Evolutionary conservation across 35 echinoderm and acorn worm genomes (phyloP), one percentile per base, ranked within the genome.

Genomic region (Holothuria glaberrima): DNA sequence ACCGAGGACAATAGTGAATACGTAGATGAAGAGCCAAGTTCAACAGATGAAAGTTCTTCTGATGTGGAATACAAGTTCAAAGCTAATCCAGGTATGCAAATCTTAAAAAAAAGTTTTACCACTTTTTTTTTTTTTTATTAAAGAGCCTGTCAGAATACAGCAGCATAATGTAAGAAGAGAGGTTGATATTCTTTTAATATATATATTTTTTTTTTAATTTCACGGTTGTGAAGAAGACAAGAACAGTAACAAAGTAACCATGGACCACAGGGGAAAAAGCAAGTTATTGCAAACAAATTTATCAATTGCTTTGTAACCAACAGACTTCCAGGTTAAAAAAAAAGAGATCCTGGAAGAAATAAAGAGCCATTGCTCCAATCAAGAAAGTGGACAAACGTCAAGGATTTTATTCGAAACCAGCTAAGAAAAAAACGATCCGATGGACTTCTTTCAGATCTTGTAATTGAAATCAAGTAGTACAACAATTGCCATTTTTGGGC

Each of bases 331-430:
- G 71, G 71, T 31, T n/a, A n/a, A n/a, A n/a, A 75, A 75, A 48
- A 9, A 20, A 14, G 34, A 75, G 34, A 75, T 75, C 71, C 12
- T 75, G 33, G 19, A 32, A 41, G 71, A 38, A 45, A 75, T 31
- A 32, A 31, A 35, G 71, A 75, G 71, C 34, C 71, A 75, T 14
- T 38, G 41, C 71, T 75, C 10, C 2, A 31, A 75, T 75, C 71
- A 35, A 75, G 71, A n/a, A 75, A 31, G 34, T 75, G 71, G 71
- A 75, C 30, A 38, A 75, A 75, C 71, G 19, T 75, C 22, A 75
- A 75, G 31, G 71, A 75, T 38, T 75, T 75, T 38, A 75, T 75
- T 29, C 33, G 71, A 32, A 75, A 45, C 34, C 71, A 75, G 41
- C 4, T 35, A 35, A 31, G 33, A 38, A 75, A 75, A n/a, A 75